Evolutionary conservation across 35 echinoderm and acorn worm genomes (phyloP), one percentile per base, ranked within the genome.

Genomic region (Patiria miniata): DNA sequence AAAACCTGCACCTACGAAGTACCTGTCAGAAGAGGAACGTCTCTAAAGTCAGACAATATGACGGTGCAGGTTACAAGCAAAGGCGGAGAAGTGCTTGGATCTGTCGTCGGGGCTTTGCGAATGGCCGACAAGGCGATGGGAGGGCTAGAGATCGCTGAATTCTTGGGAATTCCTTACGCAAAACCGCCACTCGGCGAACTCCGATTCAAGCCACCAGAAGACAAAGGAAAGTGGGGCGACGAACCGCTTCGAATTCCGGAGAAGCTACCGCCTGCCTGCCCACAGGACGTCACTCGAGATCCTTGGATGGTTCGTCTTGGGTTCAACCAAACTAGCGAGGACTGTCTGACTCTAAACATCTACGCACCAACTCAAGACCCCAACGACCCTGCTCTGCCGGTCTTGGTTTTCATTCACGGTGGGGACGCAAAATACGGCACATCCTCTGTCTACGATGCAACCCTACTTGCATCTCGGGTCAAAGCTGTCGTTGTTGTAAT

Each of bases 401-500:
- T 87, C 18, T 78, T 87, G 85, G 73, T 87, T 5, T 79, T 18
- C 15, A 26, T 87, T 32, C 85, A 79, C 19, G 85, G 73, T 7
- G 85, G 85, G 1, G 33, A n/a, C 15, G 52, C 52, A 14, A 39
- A 21, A 30, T 52, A 1, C 37, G 61, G 39, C 9, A 33, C 33
- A 38, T 29, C 14, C 15, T 23, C 14, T 30, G 14, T 15, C 61
- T 79, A 32, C 37, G 15, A 80, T 38, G 90, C 83, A 12, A 78
- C 37, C 17, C 39, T 29, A 3, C 28, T 91, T 29, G 83, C 90
- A 23, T 28, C 83, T n/a, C n/a, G 37, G 0, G 89, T 82, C 8
- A 38, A 86, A 32, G 89, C 86, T 10, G 85, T 91, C 15, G 68
- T 91, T 12, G 89, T 91, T 1, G 61, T 77, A 28, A 30, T 78